Evolutionary conservation across 2,888 invertebrate genomes (phyloP).

Genomic region (Drosophila lacicola): DNA sequence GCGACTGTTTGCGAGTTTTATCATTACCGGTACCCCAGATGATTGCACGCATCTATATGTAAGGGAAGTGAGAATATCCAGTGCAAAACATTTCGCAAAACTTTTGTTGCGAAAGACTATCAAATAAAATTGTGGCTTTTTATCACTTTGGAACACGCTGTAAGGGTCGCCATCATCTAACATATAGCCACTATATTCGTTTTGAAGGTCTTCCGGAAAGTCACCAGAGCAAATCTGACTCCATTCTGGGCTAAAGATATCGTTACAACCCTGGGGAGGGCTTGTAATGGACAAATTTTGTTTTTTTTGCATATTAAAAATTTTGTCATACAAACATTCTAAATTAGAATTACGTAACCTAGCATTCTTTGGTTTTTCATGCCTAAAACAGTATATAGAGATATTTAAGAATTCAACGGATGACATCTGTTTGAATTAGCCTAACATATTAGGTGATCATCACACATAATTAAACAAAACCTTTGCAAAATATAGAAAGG

Average conservation of each 20-base stretch:
- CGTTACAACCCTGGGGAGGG: background rate
- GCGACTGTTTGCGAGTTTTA: background rate
- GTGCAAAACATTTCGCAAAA: background rate
- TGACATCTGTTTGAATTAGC: too few relatives aligned
- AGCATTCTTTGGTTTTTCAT: too few relatives aligned
- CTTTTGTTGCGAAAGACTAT: constrained; percentile 11
- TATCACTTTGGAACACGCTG: constrained; percentile 10
- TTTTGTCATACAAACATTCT: background rate
- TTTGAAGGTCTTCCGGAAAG: constrained; percentile 19
- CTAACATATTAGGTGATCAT: background rate
- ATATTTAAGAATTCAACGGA: too few relatives aligned
- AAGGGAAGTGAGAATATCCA: background rate
- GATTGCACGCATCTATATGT: constrained; percentile 6
- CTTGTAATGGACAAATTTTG: background rate
- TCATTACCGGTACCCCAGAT: background rate
- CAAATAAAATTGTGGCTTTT: background rate
- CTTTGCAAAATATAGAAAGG: background rate
- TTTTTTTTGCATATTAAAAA: background rate
- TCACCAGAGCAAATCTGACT: constrained; percentile 19
- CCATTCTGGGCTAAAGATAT: constrained; percentile 6
- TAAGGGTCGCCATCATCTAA: constrained; percentile 9
- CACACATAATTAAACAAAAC: background rate
- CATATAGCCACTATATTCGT: constrained; percentile 26
- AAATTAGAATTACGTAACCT: too few relatives aligned
- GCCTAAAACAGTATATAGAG: too few relatives aligned